These are phyloP conservation scores for Drosophila sordidapex DNA, from an alignment of 2,888 invertebrate species.

Conservation along the genomic window DNA sequence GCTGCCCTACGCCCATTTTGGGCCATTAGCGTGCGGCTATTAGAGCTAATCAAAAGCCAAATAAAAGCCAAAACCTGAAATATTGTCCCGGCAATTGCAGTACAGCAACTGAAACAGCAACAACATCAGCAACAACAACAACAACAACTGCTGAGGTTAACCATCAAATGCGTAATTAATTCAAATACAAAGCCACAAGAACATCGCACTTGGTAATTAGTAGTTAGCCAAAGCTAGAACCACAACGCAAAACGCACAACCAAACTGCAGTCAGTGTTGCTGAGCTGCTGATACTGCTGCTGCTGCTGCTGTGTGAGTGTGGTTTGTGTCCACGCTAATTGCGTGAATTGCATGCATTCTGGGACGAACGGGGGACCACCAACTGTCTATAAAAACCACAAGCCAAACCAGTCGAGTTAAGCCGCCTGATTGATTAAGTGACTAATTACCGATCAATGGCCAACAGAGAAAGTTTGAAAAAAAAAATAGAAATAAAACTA, in stretches of 20 bases:
- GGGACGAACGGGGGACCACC: neutral
- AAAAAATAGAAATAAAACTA: neutral
- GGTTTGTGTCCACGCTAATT: constrained; percentile 62
- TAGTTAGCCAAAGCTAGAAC: constrained; percentile 18
- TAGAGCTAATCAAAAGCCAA: constrained; percentile 77
- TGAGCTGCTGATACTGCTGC: neutral
- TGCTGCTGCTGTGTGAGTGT: constrained; percentile 4
- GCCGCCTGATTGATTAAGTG: constrained; percentile 31
- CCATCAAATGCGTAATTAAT: constrained; percentile 76
- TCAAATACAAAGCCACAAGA: constrained; percentile 63
- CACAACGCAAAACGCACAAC: neutral
- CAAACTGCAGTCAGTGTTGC: neutral
- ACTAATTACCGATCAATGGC: constrained; percentile 17
- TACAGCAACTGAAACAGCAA: constrained; percentile 16
- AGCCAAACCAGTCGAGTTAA: constrained; percentile 2
- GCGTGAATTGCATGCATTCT: constrained; percentile 44
- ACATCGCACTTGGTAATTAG: constrained; percentile 59
- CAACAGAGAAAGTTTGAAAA: neutral
- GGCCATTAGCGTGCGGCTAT: constrained; percentile 56
- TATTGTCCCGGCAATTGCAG: constrained; percentile 44
- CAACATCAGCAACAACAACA: constrained; percentile 19
- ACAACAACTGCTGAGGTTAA: constrained; percentile 42
- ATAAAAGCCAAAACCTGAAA: constrained; percentile 65
- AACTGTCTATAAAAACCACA: neutral
- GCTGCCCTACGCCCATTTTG: constrained; percentile 14